Evolutionary conservation across 2,113 vertebrate genomes (phyloP).

Genomic region (Ondatra zibethicus): DNA sequence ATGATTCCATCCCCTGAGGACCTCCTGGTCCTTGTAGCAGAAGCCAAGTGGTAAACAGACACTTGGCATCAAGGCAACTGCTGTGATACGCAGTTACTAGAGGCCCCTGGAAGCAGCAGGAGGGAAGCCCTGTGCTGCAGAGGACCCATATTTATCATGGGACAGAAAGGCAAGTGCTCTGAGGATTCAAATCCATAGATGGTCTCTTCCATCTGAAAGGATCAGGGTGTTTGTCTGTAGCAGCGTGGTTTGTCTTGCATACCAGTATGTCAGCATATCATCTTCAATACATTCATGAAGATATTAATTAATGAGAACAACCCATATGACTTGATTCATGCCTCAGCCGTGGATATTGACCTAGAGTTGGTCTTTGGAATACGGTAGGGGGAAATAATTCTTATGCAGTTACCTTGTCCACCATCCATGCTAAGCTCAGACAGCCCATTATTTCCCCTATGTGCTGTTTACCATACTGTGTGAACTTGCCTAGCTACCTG

Average conservation of each 20-base stretch:
- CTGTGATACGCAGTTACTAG: conserved; percentile 71
- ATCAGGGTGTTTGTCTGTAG: background rate
- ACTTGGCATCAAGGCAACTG: conserved; percentile 69
- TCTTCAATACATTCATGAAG: conserved; percentile 31
- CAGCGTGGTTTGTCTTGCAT: background rate
- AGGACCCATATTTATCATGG: background rate
- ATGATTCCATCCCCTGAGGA: conserved; percentile 52
- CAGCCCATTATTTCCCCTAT: background rate
- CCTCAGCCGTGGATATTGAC: background rate
- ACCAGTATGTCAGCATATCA: background rate
- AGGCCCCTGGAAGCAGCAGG: background rate
- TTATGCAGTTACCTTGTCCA: background rate
- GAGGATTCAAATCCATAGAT: background rate
- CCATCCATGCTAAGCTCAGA: background rate
- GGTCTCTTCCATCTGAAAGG: background rate
- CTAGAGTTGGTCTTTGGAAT: background rate
- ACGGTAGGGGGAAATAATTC: conserved; percentile 13
- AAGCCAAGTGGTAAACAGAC: conserved; percentile 73
- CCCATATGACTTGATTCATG: background rate
- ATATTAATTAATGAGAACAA: background rate
- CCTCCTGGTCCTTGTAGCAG: conserved; percentile 39
- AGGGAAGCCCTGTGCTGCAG: background rate
- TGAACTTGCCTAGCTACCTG: background rate
- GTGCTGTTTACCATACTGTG: background rate
- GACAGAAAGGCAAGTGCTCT: background rate